phyloP scores from a whole-genome alignment of 2,888 invertebrate species.

The Odontomyia ornata region DNA sequence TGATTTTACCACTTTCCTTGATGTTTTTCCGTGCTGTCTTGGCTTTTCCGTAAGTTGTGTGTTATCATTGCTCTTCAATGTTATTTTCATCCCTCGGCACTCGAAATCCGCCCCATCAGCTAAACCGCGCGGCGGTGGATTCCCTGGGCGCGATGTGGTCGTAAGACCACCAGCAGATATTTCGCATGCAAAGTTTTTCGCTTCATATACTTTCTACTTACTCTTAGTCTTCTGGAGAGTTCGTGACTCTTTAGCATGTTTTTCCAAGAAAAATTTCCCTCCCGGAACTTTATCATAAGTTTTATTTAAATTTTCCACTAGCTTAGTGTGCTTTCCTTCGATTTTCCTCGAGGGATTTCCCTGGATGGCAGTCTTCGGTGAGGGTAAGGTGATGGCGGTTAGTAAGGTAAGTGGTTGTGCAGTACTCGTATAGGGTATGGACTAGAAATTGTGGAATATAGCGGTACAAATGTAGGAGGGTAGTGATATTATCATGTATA shows the following conservation, averaged over 20 bases:
- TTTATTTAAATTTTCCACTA: slow-evolving; percentile 40
- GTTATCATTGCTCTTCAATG: slow-evolving; percentile 18
- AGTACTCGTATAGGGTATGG: too few species aligned
- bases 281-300: slow-evolving; percentile 44
- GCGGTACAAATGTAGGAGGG: too few species aligned
- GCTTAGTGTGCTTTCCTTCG: not conserved
- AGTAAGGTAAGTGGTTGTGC: too few species aligned
- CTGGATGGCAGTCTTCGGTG: not conserved
- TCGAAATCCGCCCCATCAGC: not conserved
- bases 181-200: slow-evolving; percentile 36
- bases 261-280: slow-evolving; percentile 20
- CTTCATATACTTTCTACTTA: slow-evolving; percentile 6
- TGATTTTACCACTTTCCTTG: slow-evolving; percentile 30
- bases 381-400: not conserved
- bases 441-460: too few species aligned
- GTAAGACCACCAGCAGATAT: not conserved
- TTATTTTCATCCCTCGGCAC: not conserved
- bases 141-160: not conserved
- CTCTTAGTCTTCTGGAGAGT: slow-evolving; percentile 1
- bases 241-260: slow-evolving; percentile 41
- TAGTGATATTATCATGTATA: too few species aligned
- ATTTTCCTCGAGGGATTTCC: slow-evolving; percentile 22
- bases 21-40: not conserved
- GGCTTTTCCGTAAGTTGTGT: not conserved
- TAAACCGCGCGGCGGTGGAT: not conserved